Evolutionary conservation across 1,140 invertebrate genomes (phyloP), one percentile per base, ranked within the genome.

Genomic region (Drosophila willistoni): DNA sequence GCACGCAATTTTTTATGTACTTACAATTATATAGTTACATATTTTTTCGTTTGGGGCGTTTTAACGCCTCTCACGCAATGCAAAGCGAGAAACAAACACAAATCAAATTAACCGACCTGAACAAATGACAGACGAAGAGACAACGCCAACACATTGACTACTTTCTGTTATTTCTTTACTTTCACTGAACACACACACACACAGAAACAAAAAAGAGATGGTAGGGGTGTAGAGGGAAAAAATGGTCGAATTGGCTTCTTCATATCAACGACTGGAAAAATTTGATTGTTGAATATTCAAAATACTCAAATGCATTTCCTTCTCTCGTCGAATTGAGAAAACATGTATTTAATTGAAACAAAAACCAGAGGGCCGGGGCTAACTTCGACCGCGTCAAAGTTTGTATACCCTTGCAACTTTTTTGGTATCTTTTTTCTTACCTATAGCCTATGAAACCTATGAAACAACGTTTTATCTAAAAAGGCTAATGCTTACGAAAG

Each of bases 331-430:
- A 22, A 17, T 19, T 19, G 33, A 14, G 47, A 67, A 39, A 39
- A 68, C 69, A 62, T 67, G 83, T 67, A 67, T 60, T 71, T 82
- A 87, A 87, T 86, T 81, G 77, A 86, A 87, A 22, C n/a, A 22
- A 51, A 86, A 51, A 51, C n/a, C n/a, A n/a, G n/a, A n/a, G n/a
- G n/a, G n/a, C n/a, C n/a, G n/a, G n/a, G n/a, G n/a, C n/a, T n/a
- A n/a, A n/a, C n/a, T n/a, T n/a, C n/a, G n/a, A n/a, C n/a, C n/a
- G n/a, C n/a, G n/a, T n/a, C n/a, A n/a, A n/a, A n/a, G n/a, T n/a
- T n/a, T n/a, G n/a, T n/a, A n/a, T n/a, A n/a, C n/a, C n/a, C n/a
- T n/a, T n/a, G n/a, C n/a, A n/a, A n/a, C n/a, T n/a, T n/a, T n/a
- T n/a, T n/a, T n/a, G n/a, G n/a, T n/a, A n/a, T n/a, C n/a, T n/a